Evolutionary conservation across 2,797 vertebrate species (phyloP).

Genomic region (Parotocinclus haroldoi): DNA sequence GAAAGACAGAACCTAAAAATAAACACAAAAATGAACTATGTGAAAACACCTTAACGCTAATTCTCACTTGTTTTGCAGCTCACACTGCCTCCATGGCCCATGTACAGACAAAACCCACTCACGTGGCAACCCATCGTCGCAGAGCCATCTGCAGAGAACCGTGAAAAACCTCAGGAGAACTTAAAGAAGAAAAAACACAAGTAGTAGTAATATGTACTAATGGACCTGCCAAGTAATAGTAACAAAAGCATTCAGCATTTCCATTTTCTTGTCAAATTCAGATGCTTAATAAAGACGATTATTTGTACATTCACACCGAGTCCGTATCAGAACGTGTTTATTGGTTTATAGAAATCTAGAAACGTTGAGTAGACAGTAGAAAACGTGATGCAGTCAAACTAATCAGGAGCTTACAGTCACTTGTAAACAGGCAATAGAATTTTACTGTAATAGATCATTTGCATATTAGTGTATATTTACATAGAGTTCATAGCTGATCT

Average conservation of each 20-base stretch:
- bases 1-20: too few relatives aligned
- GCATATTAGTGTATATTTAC: too few relatives aligned
- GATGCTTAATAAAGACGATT: constrained; percentile 35
- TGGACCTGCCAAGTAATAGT: too few relatives aligned
- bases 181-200: constrained; percentile 81
- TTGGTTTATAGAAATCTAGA: neutral
- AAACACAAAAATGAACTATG: too few relatives aligned
- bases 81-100: constrained; percentile 82
- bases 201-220: constrained; percentile 60
- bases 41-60: neutral
- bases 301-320: neutral
- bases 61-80: neutral
- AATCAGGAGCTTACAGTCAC: neutral
- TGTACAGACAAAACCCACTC: constrained; percentile 88
- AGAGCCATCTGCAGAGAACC: constrained; percentile 71
- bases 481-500: too few relatives aligned
- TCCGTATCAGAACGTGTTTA: too few relatives aligned
- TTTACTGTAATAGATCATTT: too few relatives aligned
- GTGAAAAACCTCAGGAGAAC: constrained; percentile 83
- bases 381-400: neutral
- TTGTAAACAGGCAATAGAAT: too few relatives aligned
- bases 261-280: constrained; percentile 6
- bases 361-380: constrained; percentile 16
- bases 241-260: neutral
- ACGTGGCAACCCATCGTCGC: constrained; percentile 86